Percentiles rank a stretch among this genome's conserved stretches.
These are phyloP conservation scores for Caenorhabditis virilis DNA, from an alignment of 2,888 invertebrate genomes.

Conservation along the genomic window DNA sequence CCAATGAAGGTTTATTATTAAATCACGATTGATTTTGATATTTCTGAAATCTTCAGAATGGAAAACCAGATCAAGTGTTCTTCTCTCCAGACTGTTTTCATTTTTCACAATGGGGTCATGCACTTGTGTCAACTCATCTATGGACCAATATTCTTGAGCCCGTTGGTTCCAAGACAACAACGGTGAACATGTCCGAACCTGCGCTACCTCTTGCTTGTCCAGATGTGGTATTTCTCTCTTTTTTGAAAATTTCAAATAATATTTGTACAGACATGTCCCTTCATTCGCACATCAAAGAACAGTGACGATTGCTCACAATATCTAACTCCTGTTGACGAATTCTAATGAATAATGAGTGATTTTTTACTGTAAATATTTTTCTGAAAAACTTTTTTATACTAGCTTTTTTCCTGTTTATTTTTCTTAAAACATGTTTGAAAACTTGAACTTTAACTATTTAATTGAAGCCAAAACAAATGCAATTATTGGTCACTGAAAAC, in stretches of 20 bases:
- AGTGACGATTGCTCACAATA: conserved; percentile 48
- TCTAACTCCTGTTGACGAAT: conserved; percentile 40
- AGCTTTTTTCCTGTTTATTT: too few relatives aligned
- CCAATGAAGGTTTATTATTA: conserved; percentile 35
- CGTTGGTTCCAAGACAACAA: conserved; percentile 47
- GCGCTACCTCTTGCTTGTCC: conserved; percentile 49
- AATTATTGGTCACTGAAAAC: too few relatives aligned
- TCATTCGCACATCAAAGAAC: conserved; percentile 50
- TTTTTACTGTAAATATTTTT: too few relatives aligned
- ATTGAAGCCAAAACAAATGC: too few relatives aligned
- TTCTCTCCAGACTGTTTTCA: conserved; percentile 65
- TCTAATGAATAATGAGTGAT: too few relatives aligned
- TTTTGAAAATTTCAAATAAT: not conserved
- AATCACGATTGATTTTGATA: too few relatives aligned
- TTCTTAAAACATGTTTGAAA: too few relatives aligned
- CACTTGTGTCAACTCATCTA: conserved; percentile 47
- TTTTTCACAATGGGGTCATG: conserved; percentile 59
- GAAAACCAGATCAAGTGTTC: conserved; percentile 40
- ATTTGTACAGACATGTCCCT: conserved; percentile 50
- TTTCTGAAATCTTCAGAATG: too few relatives aligned
- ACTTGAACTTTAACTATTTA: too few relatives aligned
- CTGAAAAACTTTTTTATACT: too few relatives aligned
- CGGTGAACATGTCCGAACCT: conserved; percentile 39
- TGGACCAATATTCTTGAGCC: conserved; percentile 62
- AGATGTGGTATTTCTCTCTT: conserved; percentile 38